phyloP scores from a whole-genome alignment of 1,140 invertebrate genomes.

The Drosophila obscura region DNA sequence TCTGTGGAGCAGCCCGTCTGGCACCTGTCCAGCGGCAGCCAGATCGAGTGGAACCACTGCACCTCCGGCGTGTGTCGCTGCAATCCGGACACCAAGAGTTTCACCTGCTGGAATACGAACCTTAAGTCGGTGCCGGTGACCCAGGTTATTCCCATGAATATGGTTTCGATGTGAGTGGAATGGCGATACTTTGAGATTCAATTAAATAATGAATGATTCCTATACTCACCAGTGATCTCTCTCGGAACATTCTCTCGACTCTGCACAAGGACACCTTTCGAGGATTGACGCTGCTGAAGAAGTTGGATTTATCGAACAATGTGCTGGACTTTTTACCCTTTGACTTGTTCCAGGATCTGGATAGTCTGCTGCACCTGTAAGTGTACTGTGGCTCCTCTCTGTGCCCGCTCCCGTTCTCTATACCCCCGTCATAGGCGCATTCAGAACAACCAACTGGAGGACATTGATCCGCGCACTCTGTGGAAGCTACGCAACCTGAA shows the following conservation, averaged over 20 bases:
- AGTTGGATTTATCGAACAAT: conserved; percentile 92
- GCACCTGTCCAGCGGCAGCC: conserved; percentile 86
- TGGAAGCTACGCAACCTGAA: conserved; percentile 87
- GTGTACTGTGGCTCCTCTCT: not conserved
- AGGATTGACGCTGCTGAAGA: conserved; percentile 87
- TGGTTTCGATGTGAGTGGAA: conserved; percentile 87
- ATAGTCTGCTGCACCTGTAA: conserved; percentile 89
- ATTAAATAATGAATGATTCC: not conserved
- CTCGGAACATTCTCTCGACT: conserved; percentile 88
- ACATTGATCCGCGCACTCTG: conserved; percentile 88
- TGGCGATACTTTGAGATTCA: not conserved
- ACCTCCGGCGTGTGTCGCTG: conserved; percentile 87
- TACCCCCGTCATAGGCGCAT: conserved; percentile 85
- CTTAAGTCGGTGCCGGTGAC: conserved; percentile 87
- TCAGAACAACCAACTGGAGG: conserved; percentile 90
- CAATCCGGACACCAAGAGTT: conserved; percentile 86
- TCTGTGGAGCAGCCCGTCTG: conserved; percentile 92
- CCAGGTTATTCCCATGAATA: conserved; percentile 89
- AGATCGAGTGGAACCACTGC: conserved; percentile 89
- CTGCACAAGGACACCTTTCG: conserved; percentile 90
- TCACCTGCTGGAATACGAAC: conserved; percentile 90
- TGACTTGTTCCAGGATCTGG: conserved; percentile 89
- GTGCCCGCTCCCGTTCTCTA: not conserved
- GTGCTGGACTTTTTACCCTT: conserved; percentile 90
- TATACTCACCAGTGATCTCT: conserved; percentile 88